These are phyloP conservation scores for Mesorhabditis spiculigera DNA, from an alignment of 2,888 invertebrate species.

Conservation along the genomic window DNA sequence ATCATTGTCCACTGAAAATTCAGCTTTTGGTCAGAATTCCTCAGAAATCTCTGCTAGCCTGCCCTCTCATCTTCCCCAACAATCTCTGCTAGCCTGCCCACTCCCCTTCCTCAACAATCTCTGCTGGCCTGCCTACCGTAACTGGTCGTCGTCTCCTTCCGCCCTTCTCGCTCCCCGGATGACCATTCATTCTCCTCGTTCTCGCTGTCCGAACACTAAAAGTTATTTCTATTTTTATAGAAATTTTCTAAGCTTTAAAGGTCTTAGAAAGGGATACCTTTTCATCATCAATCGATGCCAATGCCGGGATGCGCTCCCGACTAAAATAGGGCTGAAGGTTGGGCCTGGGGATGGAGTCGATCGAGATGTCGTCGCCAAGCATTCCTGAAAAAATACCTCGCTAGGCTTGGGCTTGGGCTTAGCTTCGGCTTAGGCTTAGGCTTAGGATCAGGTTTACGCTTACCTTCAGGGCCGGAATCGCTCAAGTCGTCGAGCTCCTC, in stretches of 20 bases:
- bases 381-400: slow-evolving; percentile 15
- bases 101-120: too few species aligned
- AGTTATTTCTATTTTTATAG: neutral
- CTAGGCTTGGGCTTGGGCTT: too few species aligned
- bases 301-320: slow-evolving; percentile 11
- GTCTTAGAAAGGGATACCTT: slow-evolving; percentile 7
- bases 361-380: slow-evolving; percentile 44
- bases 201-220: slow-evolving; percentile 21
- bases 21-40: too few species aligned
- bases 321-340: slow-evolving; percentile 43
- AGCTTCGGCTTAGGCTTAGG: too few species aligned
- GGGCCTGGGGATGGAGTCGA: slow-evolving; percentile 51
- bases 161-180: neutral
- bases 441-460: slow-evolving; percentile 6
- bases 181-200: slow-evolving; percentile 22
- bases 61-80: too few species aligned
- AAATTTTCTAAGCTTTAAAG: neutral
- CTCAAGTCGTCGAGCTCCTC: slow-evolving; percentile 92
- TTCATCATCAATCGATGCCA: slow-evolving; percentile 10
- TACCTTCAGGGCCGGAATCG: slow-evolving; percentile 74
- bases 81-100: too few species aligned
- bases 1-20: too few species aligned
- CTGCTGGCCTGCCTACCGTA: too few species aligned
- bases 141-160: too few species aligned
- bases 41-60: too few species aligned